A percentile compares a stretch with the other conserved stretches of the same genome.
These are phyloP conservation scores for Morpho helenor DNA, from an alignment of 2,888 invertebrate genomes.

Conservation along the genomic window DNA sequence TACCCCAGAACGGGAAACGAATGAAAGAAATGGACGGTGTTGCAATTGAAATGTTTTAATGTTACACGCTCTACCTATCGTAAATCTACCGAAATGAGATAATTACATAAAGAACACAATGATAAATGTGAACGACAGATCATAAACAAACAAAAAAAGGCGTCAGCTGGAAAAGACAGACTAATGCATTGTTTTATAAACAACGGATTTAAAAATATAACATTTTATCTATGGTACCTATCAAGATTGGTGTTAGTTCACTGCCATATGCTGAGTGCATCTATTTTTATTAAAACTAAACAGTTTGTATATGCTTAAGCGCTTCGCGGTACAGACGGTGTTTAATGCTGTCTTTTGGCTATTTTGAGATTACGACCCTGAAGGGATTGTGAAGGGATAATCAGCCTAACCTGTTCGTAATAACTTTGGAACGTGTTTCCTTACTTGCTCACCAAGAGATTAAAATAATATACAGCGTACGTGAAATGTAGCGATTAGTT, in stretches of 20 bases:
- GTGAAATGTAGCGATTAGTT: conserved; percentile 16
- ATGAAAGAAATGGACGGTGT: conserved; percentile 13
- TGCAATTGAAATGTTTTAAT: conserved; percentile 13
- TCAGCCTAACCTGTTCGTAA: conserved; percentile 34
- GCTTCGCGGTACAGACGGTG: conserved; percentile 52
- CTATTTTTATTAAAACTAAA: conserved; percentile 66
- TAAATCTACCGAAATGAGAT: conserved; percentile 23
- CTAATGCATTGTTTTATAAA: conserved; percentile 70
- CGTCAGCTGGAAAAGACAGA: conserved; percentile 29
- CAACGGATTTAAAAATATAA: conserved; percentile 43
- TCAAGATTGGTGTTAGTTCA: conserved; percentile 23
- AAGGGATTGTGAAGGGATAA: conserved; percentile 46
- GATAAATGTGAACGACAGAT: conserved; percentile 13
- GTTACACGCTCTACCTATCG: conserved; percentile 19
- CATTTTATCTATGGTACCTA: conserved; percentile 27
- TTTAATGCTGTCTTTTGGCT: conserved; percentile 50
- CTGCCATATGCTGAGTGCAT: conserved; percentile 47
- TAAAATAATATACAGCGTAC: conserved; percentile 14
- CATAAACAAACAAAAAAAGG: conserved; percentile 36
- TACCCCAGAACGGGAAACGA: conserved; percentile 24
- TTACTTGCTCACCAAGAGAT: conserved; percentile 13
- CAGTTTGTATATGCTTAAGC: conserved; percentile 56
- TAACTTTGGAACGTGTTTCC: conserved; percentile 32
- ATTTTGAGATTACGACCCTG: conserved; percentile 49
- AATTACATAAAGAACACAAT: conserved; percentile 25